These are phyloP conservation scores for Zosterops borbonicus DNA, from an alignment of 2,113 vertebrate species.

Conservation along the genomic window DNA sequence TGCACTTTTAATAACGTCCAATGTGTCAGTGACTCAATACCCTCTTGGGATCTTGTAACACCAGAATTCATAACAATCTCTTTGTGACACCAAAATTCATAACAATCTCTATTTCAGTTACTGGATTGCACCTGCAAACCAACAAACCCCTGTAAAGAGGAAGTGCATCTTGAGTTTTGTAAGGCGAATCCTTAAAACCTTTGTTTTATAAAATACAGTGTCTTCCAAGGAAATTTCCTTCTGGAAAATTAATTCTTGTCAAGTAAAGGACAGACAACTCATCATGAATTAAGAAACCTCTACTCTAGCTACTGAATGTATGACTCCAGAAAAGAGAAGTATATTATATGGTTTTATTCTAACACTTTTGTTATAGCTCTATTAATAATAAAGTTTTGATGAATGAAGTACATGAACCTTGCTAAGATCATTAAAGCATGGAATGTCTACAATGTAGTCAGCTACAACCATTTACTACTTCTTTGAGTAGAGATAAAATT, in stretches of 20 bases:
- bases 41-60: not conserved
- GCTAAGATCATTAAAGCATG: conserved; percentile 40
- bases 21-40: not conserved
- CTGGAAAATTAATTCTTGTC: not conserved
- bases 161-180: not conserved
- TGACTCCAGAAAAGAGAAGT: conserved; percentile 47
- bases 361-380: conserved; percentile 50
- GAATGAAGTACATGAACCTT: conserved; percentile 44
- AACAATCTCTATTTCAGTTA: not conserved
- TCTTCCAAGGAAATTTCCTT: not conserved
- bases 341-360: conserved; percentile 54
- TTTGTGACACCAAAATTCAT: not conserved
- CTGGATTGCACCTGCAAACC: not conserved
- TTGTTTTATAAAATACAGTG: not conserved
- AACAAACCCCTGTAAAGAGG: not conserved
- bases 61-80: not conserved
- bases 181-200: not conserved
- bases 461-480: conserved; percentile 41
- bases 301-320: conserved; percentile 35
- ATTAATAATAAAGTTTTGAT: conserved; percentile 32
- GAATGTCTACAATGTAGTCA: conserved; percentile 31
- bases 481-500: conserved; percentile 27
- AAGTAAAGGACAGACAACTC: not conserved
- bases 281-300: not conserved
- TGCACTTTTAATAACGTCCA: not conserved